These are phyloP conservation scores for Acanthosepion pharaonis DNA, from an alignment of 2,888 invertebrate genomes.

Conservation along the genomic window DNA sequence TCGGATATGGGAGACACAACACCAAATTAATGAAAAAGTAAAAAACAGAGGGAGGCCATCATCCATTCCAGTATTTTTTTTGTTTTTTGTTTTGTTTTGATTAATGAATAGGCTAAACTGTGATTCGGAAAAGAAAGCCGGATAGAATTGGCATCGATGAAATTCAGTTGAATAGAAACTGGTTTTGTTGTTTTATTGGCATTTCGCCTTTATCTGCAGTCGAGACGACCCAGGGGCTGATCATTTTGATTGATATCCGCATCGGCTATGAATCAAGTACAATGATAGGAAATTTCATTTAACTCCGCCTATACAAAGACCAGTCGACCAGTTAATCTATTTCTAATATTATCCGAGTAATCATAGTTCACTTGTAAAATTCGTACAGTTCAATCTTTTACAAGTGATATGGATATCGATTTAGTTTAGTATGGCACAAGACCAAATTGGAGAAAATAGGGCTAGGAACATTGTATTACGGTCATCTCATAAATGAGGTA, in stretches of 20 bases:
- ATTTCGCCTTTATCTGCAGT: not conserved
- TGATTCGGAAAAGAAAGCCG: not conserved
- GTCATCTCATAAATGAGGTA: too few species aligned
- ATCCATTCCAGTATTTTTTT: not conserved
- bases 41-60: not conserved
- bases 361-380: not conserved
- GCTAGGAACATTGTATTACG: too few species aligned
- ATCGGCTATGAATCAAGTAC: not conserved
- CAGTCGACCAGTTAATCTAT: not conserved
- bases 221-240: not conserved
- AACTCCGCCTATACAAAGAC: not conserved
- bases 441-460: too few species aligned
- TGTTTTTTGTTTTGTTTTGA: not conserved
- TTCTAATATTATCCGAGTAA: not conserved
- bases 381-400: not conserved
- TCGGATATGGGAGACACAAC: not conserved
- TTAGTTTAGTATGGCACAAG: too few species aligned
- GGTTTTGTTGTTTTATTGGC: slow-evolving; percentile 4
- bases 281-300: not conserved
- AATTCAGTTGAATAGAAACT: not conserved
- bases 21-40: not conserved
- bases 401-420: too few species aligned
- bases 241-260: not conserved
- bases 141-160: not conserved
- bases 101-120: not conserved